phyloP scores from a whole-genome alignment of 2,797 vertebrate genomes.

The Carduelis carduelis region DNA sequence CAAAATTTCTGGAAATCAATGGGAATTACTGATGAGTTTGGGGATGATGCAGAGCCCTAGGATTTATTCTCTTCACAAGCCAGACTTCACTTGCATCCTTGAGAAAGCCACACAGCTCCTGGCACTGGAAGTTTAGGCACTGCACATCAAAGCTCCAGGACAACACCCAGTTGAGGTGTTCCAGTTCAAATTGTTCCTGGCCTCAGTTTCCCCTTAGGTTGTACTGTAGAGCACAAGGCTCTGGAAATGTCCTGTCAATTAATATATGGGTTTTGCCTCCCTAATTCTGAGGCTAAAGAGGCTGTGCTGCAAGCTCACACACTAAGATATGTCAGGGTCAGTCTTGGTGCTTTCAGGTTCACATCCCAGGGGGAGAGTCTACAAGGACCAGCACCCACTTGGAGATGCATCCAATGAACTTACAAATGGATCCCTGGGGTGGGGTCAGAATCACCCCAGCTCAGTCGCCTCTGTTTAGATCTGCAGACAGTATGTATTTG shows the following conservation, averaged over 20 bases:
- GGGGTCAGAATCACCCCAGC: neutral
- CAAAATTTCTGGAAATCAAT: neutral
- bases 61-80: neutral
- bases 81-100: neutral
- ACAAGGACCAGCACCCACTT: neutral
- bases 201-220: neutral
- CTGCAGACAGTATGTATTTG: neutral
- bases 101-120: neutral
- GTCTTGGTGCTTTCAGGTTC: neutral
- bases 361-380: neutral
- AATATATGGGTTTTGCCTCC: neutral
- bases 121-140: neutral
- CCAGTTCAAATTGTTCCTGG: neutral
- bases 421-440: neutral
- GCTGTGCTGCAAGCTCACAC: neutral
- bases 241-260: neutral
- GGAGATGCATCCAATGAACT: neutral
- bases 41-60: neutral
- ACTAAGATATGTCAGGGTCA: fast-evolving
- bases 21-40: neutral
- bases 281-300: neutral
- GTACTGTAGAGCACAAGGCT: neutral
- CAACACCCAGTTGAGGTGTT: fast-evolving
- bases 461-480: neutral
- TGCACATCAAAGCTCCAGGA: fast-evolving